Conservation (phyloP, 2,888 invertebrate species). For the Parnassius mnemosyne region DNA sequence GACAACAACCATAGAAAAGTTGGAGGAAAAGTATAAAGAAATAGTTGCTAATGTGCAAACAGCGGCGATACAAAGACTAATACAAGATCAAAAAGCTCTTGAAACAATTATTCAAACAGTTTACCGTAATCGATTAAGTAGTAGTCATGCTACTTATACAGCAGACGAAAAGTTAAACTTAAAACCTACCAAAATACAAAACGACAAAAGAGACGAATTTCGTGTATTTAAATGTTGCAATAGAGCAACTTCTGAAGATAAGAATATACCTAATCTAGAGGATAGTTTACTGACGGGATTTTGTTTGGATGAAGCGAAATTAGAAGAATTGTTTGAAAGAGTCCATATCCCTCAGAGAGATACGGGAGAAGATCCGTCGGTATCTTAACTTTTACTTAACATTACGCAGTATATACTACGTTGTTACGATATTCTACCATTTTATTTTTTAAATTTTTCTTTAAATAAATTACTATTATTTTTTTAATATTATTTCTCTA, state of each 20-base stretch:
- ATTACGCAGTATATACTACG: too few relatives aligned
- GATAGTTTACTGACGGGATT: conserved; percentile 50
- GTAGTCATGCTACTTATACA: conserved; percentile 28
- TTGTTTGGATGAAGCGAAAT: conserved; percentile 59
- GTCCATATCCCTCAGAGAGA: conserved; percentile 67
- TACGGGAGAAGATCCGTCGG: conserved; percentile 37
- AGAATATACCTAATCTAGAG: conserved; percentile 30
- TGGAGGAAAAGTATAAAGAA: conserved; percentile 68
- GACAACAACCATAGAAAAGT: conserved; percentile 54
- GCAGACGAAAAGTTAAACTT: conserved; percentile 39
- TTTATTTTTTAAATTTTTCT: too few relatives aligned
- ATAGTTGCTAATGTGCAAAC: conserved; percentile 69
- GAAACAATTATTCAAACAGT: conserved; percentile 63
- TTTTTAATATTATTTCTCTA: too few relatives aligned
- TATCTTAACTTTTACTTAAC: background rate
- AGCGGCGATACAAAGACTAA: conserved; percentile 64
- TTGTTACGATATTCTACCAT: too few relatives aligned
- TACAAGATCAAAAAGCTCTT: conserved; percentile 65
- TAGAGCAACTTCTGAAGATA: conserved; percentile 29
- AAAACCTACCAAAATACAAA: conserved; percentile 45
- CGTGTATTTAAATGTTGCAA: conserved; percentile 40
- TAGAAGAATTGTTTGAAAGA: conserved; percentile 63
- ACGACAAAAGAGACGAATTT: conserved; percentile 31
- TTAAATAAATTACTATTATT: too few relatives aligned
- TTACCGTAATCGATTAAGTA: conserved; percentile 46